Evolutionary conservation across 2,113 vertebrate species (phyloP), one percentile per base, ranked within the genome.

Genomic region (Choloepus hoffmanni): DNA sequence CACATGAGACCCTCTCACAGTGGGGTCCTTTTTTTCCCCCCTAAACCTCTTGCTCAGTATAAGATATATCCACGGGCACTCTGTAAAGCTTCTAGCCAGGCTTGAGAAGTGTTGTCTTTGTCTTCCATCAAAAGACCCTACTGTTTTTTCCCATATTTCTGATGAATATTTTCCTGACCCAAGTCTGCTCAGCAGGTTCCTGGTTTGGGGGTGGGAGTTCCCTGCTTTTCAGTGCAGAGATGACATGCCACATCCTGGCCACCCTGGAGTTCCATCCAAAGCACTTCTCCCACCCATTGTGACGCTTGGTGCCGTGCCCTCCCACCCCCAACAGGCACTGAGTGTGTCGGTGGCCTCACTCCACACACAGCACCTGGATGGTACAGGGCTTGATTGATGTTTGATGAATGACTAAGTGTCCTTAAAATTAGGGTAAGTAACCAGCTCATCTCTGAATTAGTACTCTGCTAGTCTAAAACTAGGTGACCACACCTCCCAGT

Each of bases 1-100:
- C 70, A 33, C 0, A 0, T 8, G 1, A 24, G 33, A 2, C 4
- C 23, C n/a, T 28, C 63, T 23, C 30, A 0, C 3, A n/a, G 9
- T 1, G 23, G 1, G 5, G 62, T 23, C 10, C 21, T 7, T 9
- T n/a, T 89, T 85, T 6, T 5, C 1, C 1, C 26, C 2, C 7
- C 28, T 7, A 7, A 33, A 45, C 3, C 1, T 83, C 50, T 84
- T 36, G 0, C 11, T 40, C 43, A 55, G 23, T 28, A 6, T 36
- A 43, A 24, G 0, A 26, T 9, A 9, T 2, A 23, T 19, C 23
- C 2, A 8, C 0, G 30, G 50, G 33, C 9, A 12, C 28, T 79
- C 0, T 45, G 58, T 15, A 24, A 90, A 77, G 62, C 18, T 23
- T 45, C 48, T 48, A 78, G 9, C 6, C 30, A 82, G 63, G 40